These are phyloP conservation scores for Dynastes tityus DNA, from an alignment of 2,888 invertebrate species.

Conservation along the genomic window DNA sequence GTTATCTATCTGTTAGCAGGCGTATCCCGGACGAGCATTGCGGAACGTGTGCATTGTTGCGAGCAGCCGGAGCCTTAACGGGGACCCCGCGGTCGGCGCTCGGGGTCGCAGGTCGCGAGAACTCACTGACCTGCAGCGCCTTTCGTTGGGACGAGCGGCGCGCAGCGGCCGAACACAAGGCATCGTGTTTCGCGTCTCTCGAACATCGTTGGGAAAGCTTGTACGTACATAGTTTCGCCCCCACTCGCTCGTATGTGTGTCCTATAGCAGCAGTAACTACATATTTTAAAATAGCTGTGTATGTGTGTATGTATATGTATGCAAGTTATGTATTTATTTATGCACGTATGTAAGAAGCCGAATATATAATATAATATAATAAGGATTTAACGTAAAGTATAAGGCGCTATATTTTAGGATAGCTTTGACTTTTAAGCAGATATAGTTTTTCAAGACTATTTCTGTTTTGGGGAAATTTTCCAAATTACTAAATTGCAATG, in stretches of 20 bases:
- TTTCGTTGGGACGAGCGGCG: constrained; percentile 37
- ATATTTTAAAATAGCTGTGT: too few relatives aligned
- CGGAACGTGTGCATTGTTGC: constrained; percentile 63
- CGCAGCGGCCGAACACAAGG: constrained; percentile 54
- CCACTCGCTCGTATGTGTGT: neutral
- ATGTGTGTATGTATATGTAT: too few relatives aligned
- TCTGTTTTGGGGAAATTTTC: too few relatives aligned
- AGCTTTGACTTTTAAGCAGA: too few relatives aligned
- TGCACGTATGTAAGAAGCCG: too few relatives aligned
- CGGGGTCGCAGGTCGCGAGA: constrained; percentile 68
- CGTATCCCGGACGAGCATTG: constrained; percentile 56
- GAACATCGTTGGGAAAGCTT: neutral
- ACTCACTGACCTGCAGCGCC: constrained; percentile 68
- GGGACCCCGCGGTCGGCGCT: constrained; percentile 34
- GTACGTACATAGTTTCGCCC: constrained; percentile 8
- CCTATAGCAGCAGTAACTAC: too few relatives aligned
- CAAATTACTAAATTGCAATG: too few relatives aligned
- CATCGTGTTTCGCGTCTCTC: constrained; percentile 46
- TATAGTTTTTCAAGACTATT: too few relatives aligned
- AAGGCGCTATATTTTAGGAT: too few relatives aligned
- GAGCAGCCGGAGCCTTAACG: constrained; percentile 57
- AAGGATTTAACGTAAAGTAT: too few relatives aligned
- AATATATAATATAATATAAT: too few relatives aligned
- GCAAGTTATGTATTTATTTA: too few relatives aligned
- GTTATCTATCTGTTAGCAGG: constrained; percentile 59